A percentile compares a stretch with the other conserved stretches of the same genome.
Conservation (phyloP, 2,797 vertebrate species). For the Hipposideros larvatus region DNA sequence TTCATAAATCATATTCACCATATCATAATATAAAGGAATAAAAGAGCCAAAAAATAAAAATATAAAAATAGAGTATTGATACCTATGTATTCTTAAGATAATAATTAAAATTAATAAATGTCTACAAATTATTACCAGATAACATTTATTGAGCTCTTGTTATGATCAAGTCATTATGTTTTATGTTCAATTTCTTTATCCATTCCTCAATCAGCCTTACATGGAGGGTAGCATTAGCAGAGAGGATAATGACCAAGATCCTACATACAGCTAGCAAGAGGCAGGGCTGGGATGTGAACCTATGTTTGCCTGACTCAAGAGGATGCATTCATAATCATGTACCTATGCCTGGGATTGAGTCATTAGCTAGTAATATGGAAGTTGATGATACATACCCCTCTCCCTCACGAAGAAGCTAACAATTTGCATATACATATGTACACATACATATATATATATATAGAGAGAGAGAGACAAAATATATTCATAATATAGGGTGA, state of each 20-base stretch:
- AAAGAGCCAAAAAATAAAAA: not conserved
- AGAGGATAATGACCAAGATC: not conserved
- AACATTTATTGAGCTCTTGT: not conserved
- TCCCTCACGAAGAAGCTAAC: slow-evolving; percentile 11
- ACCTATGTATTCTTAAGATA: not conserved
- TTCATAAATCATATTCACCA: not conserved
- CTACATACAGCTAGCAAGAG: not conserved
- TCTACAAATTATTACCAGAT: not conserved
- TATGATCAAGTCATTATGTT: not conserved
- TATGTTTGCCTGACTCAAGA: not conserved
- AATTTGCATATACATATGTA: not conserved
- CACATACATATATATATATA: not conserved
- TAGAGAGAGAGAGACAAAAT: too few species aligned
- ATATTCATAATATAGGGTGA: not conserved
- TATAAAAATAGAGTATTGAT: not conserved
- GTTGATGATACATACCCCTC: not conserved
- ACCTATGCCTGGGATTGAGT: not conserved
- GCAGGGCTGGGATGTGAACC: not conserved
- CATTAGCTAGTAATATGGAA: slow-evolving; percentile 26
- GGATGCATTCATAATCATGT: not conserved
- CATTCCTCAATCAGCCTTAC: not conserved
- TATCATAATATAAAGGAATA: not conserved
- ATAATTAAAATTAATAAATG: not conserved
- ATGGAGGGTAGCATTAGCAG: not conserved
- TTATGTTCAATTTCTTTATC: not conserved